These are phyloP conservation scores for Cosmorhoe ocellata DNA, from an alignment of 2,888 invertebrate genomes.

Conservation along the genomic window DNA sequence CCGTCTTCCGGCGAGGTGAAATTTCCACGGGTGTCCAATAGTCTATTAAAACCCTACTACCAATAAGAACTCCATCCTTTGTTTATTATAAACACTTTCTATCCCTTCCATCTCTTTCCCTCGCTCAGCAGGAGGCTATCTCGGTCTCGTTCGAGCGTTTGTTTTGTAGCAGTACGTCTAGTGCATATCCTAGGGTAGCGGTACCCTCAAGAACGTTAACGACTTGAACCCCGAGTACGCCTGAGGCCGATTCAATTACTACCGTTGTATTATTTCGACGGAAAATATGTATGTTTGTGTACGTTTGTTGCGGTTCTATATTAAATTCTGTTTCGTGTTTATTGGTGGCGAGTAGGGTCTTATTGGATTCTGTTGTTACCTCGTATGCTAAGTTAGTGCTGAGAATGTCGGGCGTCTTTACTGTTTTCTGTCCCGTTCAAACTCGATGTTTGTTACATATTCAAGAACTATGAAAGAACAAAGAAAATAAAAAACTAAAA, in stretches of 20 bases:
- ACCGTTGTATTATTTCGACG: slow-evolving; percentile 79
- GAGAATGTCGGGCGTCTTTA: slow-evolving; percentile 12
- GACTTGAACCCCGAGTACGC: slow-evolving; percentile 73
- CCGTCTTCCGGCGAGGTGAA: slow-evolving; percentile 58
- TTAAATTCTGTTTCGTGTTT: slow-evolving; percentile 48
- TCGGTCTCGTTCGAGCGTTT: slow-evolving; percentile 55
- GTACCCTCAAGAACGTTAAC: slow-evolving; percentile 78
- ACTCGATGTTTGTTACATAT: slow-evolving; percentile 4
- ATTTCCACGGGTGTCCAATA: slow-evolving; percentile 67
- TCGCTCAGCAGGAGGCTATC: slow-evolving; percentile 37
- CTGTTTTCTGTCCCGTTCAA: slow-evolving; percentile 7
- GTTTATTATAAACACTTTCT: slow-evolving; percentile 81
- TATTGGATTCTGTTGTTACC: slow-evolving; percentile 34
- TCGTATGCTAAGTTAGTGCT: slow-evolving; percentile 24
- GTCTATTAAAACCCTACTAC: slow-evolving; percentile 53
- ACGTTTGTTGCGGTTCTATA: slow-evolving; percentile 69
- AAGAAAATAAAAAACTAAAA: too few species aligned
- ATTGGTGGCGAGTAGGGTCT: slow-evolving; percentile 37
- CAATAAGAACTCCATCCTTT: slow-evolving; percentile 79
- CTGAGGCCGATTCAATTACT: slow-evolving; percentile 82
- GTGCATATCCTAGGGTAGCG: slow-evolving; percentile 55
- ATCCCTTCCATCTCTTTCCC: slow-evolving; percentile 46
- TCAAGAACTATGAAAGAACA: too few species aligned
- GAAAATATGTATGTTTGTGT: slow-evolving; percentile 78
- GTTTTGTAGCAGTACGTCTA: slow-evolving; percentile 71